Conservation (phyloP, 2,797 vertebrate species). For the Pipistrellus nathusii region DNA sequence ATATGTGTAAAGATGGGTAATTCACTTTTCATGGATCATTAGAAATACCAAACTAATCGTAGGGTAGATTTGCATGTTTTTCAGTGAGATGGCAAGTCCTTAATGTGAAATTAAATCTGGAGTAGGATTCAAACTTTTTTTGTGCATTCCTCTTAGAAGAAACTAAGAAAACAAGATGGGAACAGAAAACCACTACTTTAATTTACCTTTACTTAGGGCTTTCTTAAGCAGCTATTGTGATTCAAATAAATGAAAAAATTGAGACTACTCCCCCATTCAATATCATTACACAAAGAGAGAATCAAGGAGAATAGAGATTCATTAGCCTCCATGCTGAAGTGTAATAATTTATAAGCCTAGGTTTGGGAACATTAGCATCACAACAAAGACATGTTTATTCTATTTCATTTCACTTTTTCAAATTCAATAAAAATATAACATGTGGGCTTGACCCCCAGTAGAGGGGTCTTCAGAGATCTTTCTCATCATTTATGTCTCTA, state of each 20-base stretch:
- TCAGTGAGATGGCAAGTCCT: constrained; percentile 47
- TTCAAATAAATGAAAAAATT: constrained; percentile 71
- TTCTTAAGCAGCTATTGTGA: constrained; percentile 69
- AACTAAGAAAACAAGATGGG: constrained; percentile 59
- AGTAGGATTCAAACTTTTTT: constrained; percentile 33
- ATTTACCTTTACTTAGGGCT: constrained; percentile 49
- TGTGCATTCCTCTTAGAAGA: constrained; percentile 30
- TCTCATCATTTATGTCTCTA: no score
- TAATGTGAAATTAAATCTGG: constrained; percentile 62
- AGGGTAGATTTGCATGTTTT: constrained; percentile 32
- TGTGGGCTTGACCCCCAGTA: no score
- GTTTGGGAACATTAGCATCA: constrained; percentile 56
- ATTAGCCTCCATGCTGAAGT: constrained; percentile 57
- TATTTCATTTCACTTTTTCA: constrained; percentile 72
- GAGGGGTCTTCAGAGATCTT: no score
- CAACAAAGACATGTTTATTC: constrained; percentile 60
- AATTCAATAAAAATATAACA: constrained; percentile 67
- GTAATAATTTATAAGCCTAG: constrained; percentile 46
- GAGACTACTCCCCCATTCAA: constrained; percentile 44
- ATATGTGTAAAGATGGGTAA: neutral
- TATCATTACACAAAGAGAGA: constrained; percentile 57
- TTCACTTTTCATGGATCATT: constrained; percentile 26
- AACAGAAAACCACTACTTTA: constrained; percentile 49
- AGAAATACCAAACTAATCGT: constrained; percentile 30
- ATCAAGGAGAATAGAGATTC: constrained; percentile 52